Conservation (phyloP, 2,113 vertebrate species). For the Passer domesticus region DNA sequence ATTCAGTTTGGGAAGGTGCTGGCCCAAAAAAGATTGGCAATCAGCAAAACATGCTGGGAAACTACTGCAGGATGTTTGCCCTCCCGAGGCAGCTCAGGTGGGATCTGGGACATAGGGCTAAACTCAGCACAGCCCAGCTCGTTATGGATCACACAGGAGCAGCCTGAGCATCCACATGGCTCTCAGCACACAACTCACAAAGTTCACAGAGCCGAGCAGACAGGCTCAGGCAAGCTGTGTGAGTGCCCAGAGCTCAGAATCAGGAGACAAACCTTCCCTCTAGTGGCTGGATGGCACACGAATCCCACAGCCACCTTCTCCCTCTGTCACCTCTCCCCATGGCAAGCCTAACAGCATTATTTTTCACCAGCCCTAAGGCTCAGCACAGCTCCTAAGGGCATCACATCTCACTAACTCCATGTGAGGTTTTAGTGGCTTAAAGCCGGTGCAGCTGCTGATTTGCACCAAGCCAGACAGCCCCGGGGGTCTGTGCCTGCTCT, state of each 20-base stretch:
- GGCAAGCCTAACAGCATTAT: neutral
- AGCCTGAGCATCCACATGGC: neutral
- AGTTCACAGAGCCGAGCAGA: neutral
- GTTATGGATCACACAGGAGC: accelerated
- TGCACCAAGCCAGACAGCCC: neutral
- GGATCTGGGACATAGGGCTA: neutral
- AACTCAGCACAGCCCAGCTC: neutral
- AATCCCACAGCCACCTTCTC: neutral
- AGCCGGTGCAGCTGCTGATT: neutral
- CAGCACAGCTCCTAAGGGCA: accelerated
- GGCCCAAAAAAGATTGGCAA: neutral
- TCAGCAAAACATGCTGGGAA: neutral
- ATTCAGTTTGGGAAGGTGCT: neutral
- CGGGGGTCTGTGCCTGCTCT: neutral
- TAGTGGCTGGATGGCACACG: neutral
- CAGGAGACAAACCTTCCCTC: conserved; percentile 45
- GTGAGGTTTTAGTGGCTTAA: neutral
- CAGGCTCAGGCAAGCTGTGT: neutral
- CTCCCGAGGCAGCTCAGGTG: neutral
- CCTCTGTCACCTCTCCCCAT: neutral
- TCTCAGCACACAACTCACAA: neutral
- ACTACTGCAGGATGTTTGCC: neutral
- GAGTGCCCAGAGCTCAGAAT: neutral
- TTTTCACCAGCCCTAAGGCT: neutral
- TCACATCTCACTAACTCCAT: accelerated